Evolutionary conservation across 2,797 vertebrate species (phyloP), one percentile per base, ranked within the genome.

Genomic region (Toxotes lorentzi): DNA sequence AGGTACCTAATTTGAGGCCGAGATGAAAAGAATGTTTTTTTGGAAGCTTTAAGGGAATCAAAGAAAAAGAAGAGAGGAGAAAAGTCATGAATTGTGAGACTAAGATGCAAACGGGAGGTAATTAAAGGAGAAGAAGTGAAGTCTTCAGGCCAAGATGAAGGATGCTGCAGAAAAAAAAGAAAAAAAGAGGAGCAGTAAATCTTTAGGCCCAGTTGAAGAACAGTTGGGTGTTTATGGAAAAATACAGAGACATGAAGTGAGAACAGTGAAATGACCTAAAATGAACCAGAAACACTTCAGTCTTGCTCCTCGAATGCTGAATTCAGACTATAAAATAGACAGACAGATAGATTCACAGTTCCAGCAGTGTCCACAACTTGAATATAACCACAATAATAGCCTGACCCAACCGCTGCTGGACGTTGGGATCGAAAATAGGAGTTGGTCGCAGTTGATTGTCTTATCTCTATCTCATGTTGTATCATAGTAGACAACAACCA

Each of bases 111-210:
- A 38, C 17, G 30, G 32, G 47, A 9, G 73, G 71, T 77, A 53
- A 71, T 81, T 76, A 32, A 19, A 30, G n/a, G 2, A 23, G 57
- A 12, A 38, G 12, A 62, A 58, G 57, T 21, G 21, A 60, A 38
- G 19, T 45, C 66, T 73, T 54, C 24, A 34, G 56, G 65, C 57
- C 21, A 58, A 43, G 59, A 77, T 48, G 50, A 71, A 47, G 63
- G 62, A 41, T 35, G 47, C 64, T 57, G 41, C 16, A 30, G 43
- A 58, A n/a, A 62, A 23, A 2, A 30, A 41, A 32, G 17, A 71
- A 34, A 24, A 41, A 40, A 27, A 19, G 10, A 65, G 47, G 19
- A 56, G 4, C 6, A 32, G 41, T 17, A 21, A 38, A 10, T 38
- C 38, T 38, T 9, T 2, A 0, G 2, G 24, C 16, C 12, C 30